Conservation (phyloP, 1,140 invertebrate species). For the Lasioglossum albipes region DNA sequence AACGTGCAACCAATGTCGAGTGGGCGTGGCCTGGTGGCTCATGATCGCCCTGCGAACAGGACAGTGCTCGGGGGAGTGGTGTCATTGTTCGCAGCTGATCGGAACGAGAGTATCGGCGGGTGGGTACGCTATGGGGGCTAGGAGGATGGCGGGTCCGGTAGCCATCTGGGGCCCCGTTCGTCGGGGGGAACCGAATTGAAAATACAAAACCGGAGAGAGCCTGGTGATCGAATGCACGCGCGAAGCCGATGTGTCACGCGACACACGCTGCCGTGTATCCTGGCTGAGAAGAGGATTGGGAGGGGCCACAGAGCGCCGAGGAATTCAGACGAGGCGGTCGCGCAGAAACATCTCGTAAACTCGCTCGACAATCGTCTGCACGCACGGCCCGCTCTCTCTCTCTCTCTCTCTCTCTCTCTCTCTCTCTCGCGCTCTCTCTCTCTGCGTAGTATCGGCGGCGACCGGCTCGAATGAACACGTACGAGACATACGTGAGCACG, state of each 20-base stretch:
- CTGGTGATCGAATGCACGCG: constrained; percentile 17
- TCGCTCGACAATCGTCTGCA: constrained; percentile 40
- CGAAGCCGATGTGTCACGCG: constrained; percentile 50
- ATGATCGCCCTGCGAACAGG: too few species aligned
- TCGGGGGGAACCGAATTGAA: neutral
- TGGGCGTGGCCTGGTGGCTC: too few species aligned
- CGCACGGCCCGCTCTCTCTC: constrained; percentile 6
- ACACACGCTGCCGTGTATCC: constrained; percentile 33
- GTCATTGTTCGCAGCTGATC: too few species aligned
- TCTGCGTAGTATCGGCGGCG: neutral
- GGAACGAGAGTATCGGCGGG: too few species aligned
- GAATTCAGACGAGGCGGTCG: neutral
- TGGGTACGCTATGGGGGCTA: too few species aligned
- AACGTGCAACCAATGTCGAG: too few species aligned
- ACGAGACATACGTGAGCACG: too few species aligned
- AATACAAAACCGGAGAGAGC: neutral
- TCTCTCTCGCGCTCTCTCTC: too few species aligned
- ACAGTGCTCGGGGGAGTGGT: too few species aligned
- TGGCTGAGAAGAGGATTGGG: constrained; percentile 19
- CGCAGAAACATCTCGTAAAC: constrained; percentile 42
- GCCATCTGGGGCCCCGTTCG: neutral
- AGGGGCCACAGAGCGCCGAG: constrained; percentile 9
- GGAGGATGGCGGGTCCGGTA: neutral
- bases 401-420: too few species aligned
- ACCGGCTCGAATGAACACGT: too few species aligned